Base-by-base conservation (phyloP, 1,140 invertebrate species). In the Andrena cerasifolii region DNA sequence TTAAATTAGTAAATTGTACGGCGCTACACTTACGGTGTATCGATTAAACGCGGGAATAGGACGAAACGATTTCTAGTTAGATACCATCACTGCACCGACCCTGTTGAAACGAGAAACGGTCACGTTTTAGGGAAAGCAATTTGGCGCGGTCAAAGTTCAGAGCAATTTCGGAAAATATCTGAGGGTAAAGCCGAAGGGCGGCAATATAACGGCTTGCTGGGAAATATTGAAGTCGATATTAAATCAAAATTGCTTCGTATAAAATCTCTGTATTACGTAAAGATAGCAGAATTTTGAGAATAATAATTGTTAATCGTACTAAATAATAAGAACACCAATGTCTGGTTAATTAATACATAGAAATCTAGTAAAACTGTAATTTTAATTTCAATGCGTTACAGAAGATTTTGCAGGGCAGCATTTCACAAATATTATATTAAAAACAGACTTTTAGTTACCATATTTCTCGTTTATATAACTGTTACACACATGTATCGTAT, bases 41-140 rank as follows among this genome's bases (percentile, higher is more conserved):
- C 66, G 51, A 54, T 68, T 54, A n/a, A n/a, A 18, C 2, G 45
- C 4, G 16, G 12, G 18, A 5, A 12, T 18, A 47, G 24, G 33
- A 26, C 33, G 31, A 43, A 21, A 26, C 33, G 31, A 43, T 68
- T 54, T 54, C 66, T 68, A 67, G 33, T 67, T 67, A 67, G 31
- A 67, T 53, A 36, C 31, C 16, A 53, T 40, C 49, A 36, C 21
- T 18, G 6, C 28, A n/a, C 28, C 5, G 18, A 33, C 28, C 3
- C 18, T 6, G 51, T 56, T 14, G 10, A 26, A 6, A 14, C 8
- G 16, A 68, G 18, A 26, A 54, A 68, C 36, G 51, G 33, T 28
- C 51, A 40, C 31, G 51, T 40, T 68, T 40, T 40, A 26, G 24
- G 8, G 21, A 51, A 40, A 31, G 51, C 24, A 40, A 68, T 68